Percentiles rank a stretch among this genome's conserved stretches.
Conservation (phyloP, 2,888 invertebrate species). For the Dasysyrphus tricinctus region DNA sequence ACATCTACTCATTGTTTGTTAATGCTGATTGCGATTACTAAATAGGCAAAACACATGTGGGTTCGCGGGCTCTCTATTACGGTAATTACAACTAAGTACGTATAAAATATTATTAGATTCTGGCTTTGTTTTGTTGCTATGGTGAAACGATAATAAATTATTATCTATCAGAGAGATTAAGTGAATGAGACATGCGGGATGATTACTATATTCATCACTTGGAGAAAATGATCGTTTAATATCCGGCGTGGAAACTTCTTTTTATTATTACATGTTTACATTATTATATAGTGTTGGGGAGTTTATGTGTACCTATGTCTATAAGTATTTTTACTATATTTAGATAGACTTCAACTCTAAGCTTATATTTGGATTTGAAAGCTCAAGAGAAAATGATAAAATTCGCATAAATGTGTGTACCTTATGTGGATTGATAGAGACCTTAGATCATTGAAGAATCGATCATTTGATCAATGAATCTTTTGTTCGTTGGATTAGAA, state of each 20-base stretch:
- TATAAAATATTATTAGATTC: background rate
- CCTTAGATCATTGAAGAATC: too few relatives aligned
- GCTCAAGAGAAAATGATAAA: too few relatives aligned
- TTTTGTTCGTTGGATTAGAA: too few relatives aligned
- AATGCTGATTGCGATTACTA: background rate
- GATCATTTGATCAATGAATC: too few relatives aligned
- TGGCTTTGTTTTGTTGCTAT: conserved; percentile 3
- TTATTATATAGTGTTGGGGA: too few relatives aligned
- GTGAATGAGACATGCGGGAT: background rate
- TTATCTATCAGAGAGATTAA: background rate
- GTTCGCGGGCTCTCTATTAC: background rate
- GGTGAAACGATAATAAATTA: background rate
- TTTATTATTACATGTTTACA: too few relatives aligned
- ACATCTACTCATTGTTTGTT: conserved; percentile 2
- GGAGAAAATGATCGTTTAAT: background rate
- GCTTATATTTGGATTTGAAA: too few relatives aligned
- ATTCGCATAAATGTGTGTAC: too few relatives aligned
- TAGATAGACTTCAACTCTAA: too few relatives aligned
- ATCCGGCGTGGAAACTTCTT: background rate
- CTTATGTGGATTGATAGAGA: too few relatives aligned
- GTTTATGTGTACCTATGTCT: too few relatives aligned
- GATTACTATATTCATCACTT: background rate
- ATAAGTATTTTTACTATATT: too few relatives aligned
- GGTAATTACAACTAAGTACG: conserved; percentile 2
- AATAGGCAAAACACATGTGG: conserved; percentile 10